phyloP scores from a whole-genome alignment of 2,797 vertebrate genomes.

The Coregonus sp. region DNA sequence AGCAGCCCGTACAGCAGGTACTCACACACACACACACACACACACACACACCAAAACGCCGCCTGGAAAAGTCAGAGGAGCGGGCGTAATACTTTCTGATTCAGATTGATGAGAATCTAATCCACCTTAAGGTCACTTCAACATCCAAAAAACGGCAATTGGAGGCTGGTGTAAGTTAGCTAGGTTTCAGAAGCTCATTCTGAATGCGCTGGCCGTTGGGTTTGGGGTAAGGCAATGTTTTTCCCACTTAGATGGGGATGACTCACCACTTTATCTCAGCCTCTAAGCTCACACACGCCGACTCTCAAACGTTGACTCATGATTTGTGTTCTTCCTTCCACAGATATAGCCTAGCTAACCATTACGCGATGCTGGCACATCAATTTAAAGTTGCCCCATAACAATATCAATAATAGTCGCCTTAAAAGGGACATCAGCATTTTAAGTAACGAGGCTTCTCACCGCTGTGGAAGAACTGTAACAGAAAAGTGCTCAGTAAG shows the following conservation, averaged over 20 bases:
- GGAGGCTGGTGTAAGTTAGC: constrained; percentile 66
- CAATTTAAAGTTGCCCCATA: constrained; percentile 26
- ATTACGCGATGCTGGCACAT: constrained; percentile 42
- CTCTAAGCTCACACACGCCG: constrained; percentile 58
- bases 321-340: constrained; percentile 39
- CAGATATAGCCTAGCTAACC: constrained; percentile 41
- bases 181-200: constrained; percentile 55
- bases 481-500: constrained; percentile 30
- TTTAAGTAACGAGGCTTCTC: constrained; percentile 11
- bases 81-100: constrained; percentile 67
- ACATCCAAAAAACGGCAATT: constrained; percentile 63
- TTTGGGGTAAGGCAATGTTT: constrained; percentile 72
- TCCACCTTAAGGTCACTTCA: constrained; percentile 75
- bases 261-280: constrained; percentile 75
- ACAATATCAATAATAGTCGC: constrained; percentile 36
- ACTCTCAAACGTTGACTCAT: constrained; percentile 58
- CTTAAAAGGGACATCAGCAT: constrained; percentile 25
- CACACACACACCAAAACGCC: constrained; percentile 20
- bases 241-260: constrained; percentile 71
- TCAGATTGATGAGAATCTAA: constrained; percentile 79
- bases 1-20: constrained; percentile 51
- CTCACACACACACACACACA: not conserved
- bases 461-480: constrained; percentile 5
- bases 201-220: constrained; percentile 58
- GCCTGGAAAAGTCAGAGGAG: constrained; percentile 71